Conservation (phyloP, 2,113 vertebrate species). For the Tenrec ecaudatus region DNA sequence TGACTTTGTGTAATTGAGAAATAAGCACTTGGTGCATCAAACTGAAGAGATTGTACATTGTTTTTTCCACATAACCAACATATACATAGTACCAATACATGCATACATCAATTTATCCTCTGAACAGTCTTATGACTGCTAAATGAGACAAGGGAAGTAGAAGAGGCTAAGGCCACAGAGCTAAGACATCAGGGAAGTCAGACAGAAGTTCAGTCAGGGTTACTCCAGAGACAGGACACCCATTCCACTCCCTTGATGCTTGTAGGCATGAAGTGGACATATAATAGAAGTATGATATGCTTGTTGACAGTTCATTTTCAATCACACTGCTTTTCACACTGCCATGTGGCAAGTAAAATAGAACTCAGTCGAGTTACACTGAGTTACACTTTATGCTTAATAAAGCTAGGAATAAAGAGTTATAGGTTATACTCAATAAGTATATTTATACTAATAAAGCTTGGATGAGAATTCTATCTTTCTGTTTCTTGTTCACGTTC, state of each 20-base stretch:
- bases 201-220: background rate
- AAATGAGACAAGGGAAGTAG: background rate
- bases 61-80: background rate
- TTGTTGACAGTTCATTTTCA: background rate
- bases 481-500: background rate
- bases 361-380: conserved; percentile 28
- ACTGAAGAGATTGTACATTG: background rate
- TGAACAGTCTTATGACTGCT: background rate
- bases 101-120: background rate
- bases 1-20: conserved; percentile 26
- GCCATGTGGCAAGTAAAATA: conserved; percentile 5
- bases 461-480: background rate
- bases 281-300: background rate
- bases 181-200: background rate
- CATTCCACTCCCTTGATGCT: background rate
- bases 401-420: no score
- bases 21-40: background rate
- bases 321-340: background rate
- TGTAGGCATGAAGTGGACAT: background rate
- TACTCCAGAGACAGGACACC: background rate
- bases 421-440: no score
- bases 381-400: background rate
- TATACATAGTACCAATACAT: background rate
- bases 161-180: background rate
- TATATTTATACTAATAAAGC: background rate